phyloP scores from a whole-genome alignment of 2,888 invertebrate species.

The Altica lythri region DNA sequence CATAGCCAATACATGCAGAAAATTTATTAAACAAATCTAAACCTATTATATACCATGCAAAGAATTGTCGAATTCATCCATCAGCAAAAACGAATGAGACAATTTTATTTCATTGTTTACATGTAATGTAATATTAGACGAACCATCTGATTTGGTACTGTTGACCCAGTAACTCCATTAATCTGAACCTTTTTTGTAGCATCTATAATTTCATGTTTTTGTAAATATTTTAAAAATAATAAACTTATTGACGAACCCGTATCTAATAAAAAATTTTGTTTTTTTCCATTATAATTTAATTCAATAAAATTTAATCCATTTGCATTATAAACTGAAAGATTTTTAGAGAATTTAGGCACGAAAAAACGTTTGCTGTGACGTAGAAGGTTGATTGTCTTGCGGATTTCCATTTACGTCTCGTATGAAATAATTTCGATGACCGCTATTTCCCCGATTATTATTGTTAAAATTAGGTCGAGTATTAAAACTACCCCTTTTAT shows the following conservation, averaged over 20 bases:
- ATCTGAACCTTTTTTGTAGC: constrained; percentile 17
- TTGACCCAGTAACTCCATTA: constrained; percentile 20
- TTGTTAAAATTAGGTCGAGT: not conserved
- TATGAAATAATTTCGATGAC: no score
- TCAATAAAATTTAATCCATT: constrained; percentile 17
- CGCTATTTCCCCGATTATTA: constrained; percentile 2
- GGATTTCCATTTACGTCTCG: not conserved
- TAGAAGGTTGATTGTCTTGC: not conserved
- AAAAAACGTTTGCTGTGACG: not conserved
- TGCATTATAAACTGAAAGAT: not conserved
- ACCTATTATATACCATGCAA: constrained; percentile 26
- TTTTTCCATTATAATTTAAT: constrained; percentile 3
- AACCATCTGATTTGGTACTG: constrained; percentile 22
- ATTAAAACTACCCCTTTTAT: not conserved
- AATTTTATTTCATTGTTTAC: constrained; percentile 13
- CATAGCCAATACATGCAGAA: constrained; percentile 18
- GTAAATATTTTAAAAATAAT: constrained; percentile 17
- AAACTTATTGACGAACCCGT: constrained; percentile 19
- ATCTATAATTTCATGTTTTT: constrained; percentile 18
- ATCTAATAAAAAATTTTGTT: constrained; percentile 21
- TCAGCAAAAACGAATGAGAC: constrained; percentile 24
- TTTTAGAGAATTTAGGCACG: not conserved
- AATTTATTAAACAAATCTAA: constrained; percentile 23
- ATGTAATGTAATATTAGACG: constrained; percentile 19
- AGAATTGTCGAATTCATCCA: constrained; percentile 13